Evolutionary conservation across 2,113 vertebrate species (phyloP).

Genomic region (Leucopternis melanops): DNA sequence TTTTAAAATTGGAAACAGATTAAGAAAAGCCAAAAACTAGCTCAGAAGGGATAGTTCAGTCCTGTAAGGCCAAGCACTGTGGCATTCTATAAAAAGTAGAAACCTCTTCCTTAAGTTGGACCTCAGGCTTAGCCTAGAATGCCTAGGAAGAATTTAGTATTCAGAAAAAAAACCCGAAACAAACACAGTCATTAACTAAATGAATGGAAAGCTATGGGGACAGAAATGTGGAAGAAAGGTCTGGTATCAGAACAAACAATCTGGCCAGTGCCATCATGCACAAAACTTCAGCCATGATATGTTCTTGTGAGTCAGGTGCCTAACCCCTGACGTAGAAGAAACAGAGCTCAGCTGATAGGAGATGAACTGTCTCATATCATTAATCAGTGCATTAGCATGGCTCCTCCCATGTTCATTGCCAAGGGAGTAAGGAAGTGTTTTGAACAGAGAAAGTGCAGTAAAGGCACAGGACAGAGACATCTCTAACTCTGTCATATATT

Average conservation of each 20-base stretch:
- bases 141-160: neutral
- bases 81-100: neutral
- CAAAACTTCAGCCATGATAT: neutral
- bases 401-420: neutral
- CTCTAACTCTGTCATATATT: neutral
- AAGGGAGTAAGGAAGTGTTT: neutral
- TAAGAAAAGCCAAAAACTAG: neutral
- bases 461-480: neutral
- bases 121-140: neutral
- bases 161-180: neutral
- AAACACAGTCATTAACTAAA: neutral
- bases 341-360: neutral
- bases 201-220: neutral
- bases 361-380: neutral
- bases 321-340: neutral
- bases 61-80: neutral
- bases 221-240: neutral
- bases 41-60: neutral
- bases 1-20: neutral
- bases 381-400: neutral
- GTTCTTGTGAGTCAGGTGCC: neutral
- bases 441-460: neutral
- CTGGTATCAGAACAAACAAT: neutral
- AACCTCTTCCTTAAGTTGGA: neutral
- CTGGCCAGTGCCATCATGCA: neutral